Evolutionary conservation across 1,140 invertebrate genomes (phyloP), one percentile per base, ranked within the genome.

Genomic region (Bombus polaris): DNA sequence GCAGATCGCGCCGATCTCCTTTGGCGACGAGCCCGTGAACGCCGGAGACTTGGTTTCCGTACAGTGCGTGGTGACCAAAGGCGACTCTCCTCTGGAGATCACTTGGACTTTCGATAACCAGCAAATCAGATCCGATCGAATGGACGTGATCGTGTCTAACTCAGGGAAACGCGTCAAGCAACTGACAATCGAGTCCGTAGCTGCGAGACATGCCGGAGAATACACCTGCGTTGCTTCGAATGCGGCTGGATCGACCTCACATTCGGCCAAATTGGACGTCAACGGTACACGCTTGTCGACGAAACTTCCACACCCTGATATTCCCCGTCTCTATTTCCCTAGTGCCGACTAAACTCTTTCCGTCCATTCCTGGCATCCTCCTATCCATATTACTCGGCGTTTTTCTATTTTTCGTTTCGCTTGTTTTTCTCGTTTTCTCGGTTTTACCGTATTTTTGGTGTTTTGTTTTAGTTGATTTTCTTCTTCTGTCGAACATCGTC

Each of bases 201-300:
- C 96, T 92, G 96, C 97, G 81, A 95, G 96, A 85, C 97, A 97
- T 94, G 96, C 96, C 88, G 97, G 97, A 66, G 97, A 97, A 93
- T 98, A 97, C 90, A 97, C 97, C 37, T 98, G 98, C 92, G 96
- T 96, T 37, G 98, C 97, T 32, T 97, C 96, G 88, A 98, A 98
- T 94, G 94, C 94, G 71, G 97, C 97, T 62, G 97, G 97, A 72
- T 96, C 96, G 35, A 96, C 96, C 47, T 96, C 96, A 85, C 97
- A 97, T 92, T 96, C 97, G 25, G 97, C 97, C 39, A 93, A 95
- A 74, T 94, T 98, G 90, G 95, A 96, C 91, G 97, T 98, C 79
- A 97, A 98, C 95, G 98, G 98, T 98, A 97, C 92, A 88, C 70
- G n/a, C 22, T 47, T 44, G 77, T 81, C 79, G 82, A 78, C 77